Evolutionary conservation across 2,888 invertebrate genomes (phyloP), one percentile per base, ranked within the genome.

Genomic region (Pseudococcus viburni): DNA sequence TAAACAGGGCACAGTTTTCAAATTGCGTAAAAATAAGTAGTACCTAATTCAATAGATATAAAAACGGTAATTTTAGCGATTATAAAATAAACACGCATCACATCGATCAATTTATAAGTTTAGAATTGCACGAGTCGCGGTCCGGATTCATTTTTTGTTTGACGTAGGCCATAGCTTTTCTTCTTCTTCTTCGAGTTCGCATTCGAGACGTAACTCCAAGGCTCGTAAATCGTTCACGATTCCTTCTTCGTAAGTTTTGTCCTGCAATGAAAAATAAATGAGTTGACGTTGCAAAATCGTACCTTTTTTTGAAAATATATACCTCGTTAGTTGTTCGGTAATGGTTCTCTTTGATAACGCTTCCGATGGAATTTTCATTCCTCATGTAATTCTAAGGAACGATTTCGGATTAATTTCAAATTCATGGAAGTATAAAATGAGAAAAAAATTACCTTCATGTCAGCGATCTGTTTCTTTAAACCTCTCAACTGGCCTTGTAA

Each of bases 381-480:
- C 73, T 77, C 73, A 77, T 77, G 39, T 77, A 39, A 77, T 77
- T 77, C 73, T 77, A 15, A 11, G 15, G 4, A 33, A 33, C 1
- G 15, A 39, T 39, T 12, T 33, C 9, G 15, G 19, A 39, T 33
- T 39, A 77, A 39, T 39, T 73, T 51, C 4, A 1, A 12, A 15
- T 5, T 33, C 42, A 39, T 39, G 15, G 17, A 39, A 33, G 6
- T 12, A 0, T 12, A 51, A 51, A 51, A 51, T 15, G 15, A 51
- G 48, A 51, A 51, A 19, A 22, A 84, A 12, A 83, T n/a, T 77
- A 92, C 92, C 91, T 93, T 93, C 89, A 94, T 91, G 91, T 94
- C 94, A 90, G 94, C 94, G 59, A 94, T 93, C 91, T 94, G 94
- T 89, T 93, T 93, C 90, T 94, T 94, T 89, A 94, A 91, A 90